phyloP scores from a whole-genome alignment of 23 tunicate genomes.

The Styela plicata region DNA sequence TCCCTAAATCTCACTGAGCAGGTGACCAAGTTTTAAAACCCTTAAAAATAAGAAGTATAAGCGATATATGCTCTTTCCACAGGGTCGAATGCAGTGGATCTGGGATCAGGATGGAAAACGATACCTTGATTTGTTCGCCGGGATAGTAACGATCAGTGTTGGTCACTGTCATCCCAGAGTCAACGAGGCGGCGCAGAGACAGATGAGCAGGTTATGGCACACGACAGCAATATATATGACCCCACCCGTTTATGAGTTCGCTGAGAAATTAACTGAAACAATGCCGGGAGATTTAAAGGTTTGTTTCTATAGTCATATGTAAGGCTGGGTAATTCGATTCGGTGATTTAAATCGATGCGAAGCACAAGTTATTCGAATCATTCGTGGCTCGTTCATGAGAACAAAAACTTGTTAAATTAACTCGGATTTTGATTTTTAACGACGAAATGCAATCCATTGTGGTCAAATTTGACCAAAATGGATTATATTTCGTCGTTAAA shows the following conservation, averaged over 20 bases:
- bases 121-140: conserved; percentile 92
- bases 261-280: conserved; percentile 77
- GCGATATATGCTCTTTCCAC: too few relatives aligned
- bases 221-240: conserved; percentile 79
- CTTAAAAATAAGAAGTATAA: neutral
- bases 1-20: neutral
- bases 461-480: too few relatives aligned
- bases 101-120: conserved; percentile 93
- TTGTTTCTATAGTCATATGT: too few relatives aligned
- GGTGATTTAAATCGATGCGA: too few relatives aligned
- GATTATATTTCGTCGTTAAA: too few relatives aligned
- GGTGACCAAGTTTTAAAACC: neutral
- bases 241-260: conserved; percentile 81
- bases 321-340: too few relatives aligned
- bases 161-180: conserved; percentile 98
- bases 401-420: too few relatives aligned
- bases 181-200: conserved; percentile 43
- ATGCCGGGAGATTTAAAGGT: conserved; percentile 89
- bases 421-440: too few relatives aligned
- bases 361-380: too few relatives aligned
- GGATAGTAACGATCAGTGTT: conserved; percentile 92
- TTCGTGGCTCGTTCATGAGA: too few relatives aligned
- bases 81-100: conserved; percentile 97
- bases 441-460: too few relatives aligned
- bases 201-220: conserved; percentile 83